A percentile compares a stretch with the other conserved stretches of the same genome.
Evolutionary conservation across 2,113 vertebrate species (phyloP).

Genomic region (Nematolebias whitei): DNA sequence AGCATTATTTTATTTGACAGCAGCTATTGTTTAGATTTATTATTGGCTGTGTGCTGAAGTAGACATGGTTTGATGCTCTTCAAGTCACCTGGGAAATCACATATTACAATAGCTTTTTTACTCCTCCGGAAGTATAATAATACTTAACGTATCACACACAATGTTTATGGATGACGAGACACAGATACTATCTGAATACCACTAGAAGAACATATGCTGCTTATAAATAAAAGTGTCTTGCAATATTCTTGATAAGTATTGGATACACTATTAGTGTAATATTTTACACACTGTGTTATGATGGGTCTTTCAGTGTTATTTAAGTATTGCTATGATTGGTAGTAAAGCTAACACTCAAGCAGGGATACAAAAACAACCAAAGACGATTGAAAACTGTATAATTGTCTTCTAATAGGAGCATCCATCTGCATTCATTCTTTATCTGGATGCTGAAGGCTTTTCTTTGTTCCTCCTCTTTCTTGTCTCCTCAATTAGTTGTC

Average conservation of each 20-base stretch:
- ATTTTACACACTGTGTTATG: not conserved
- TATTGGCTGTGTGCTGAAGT: constrained; percentile 19
- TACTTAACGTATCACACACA: constrained; percentile 10
- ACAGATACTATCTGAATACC: too few species aligned
- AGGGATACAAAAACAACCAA: constrained; percentile 9
- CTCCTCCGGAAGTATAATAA: constrained; percentile 19
- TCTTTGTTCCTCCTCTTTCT: constrained; percentile 24
- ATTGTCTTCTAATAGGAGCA: constrained; percentile 41
- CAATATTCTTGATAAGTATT: too few species aligned
- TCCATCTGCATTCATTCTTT: constrained; percentile 37
- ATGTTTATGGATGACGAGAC: not conserved
- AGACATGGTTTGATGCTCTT: constrained; percentile 22
- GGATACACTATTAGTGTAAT: too few species aligned
- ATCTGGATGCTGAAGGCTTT: constrained; percentile 32
- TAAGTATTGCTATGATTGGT: constrained; percentile 5
- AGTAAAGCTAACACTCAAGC: not conserved
- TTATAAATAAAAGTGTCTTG: too few species aligned
- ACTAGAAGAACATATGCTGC: too few species aligned
- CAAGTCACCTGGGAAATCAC: constrained; percentile 50
- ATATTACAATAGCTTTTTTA: constrained; percentile 33
- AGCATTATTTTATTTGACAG: constrained; percentile 32
- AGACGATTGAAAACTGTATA: constrained; percentile 36
- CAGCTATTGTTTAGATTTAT: constrained; percentile 44
- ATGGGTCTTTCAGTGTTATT: not conserved
- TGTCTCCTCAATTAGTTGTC: constrained; percentile 36